Evolutionary conservation across 2,888 invertebrate species (phyloP), one percentile per base, ranked within the genome.

Genomic region (Calephelis perditalis): DNA sequence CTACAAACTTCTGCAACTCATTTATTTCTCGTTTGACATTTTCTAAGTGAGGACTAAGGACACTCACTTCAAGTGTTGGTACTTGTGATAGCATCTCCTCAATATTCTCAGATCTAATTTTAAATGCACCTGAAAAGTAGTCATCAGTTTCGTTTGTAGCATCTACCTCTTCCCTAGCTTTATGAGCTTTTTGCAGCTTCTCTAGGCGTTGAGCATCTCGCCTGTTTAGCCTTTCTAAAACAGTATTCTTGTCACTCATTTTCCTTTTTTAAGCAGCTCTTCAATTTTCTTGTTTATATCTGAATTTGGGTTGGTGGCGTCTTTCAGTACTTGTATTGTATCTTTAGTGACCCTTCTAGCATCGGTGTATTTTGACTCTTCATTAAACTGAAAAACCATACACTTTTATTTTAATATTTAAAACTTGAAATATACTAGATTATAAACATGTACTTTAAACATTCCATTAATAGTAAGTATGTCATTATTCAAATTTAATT

Each of bases 1-100:
- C 94, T 36, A 97, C 92, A 83, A 95, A 94, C 75, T 95, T 95
- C 75, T 96, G 96, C 63, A 97, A 80, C 65, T 94, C 92, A 71
- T 94, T 93, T 36, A 96, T 92, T 73, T 96, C 94, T 70, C 93
- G 91, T 62, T 93, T 94, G n/a, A 95, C 92, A 57, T 91, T 92
- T 64, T 94, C 93, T 72, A 96, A 95, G 70, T 93, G 92, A 58
- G 86, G 84, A 3, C 92, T 89, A 57, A 94, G 79, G 52, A 92
- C 73, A 61, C 89, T 77, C 61, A 82, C 78, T 72, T 94, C 86
- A 64, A 92, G 74, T 44, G 87, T 82, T 36, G 89, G 86, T 43
- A 91, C 77, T 74, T 88, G 86, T 60, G 88, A 84, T 10, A 96
- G 79, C 63, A 92, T 81, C 57, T 92, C 91, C 78, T 94, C 94